These are phyloP conservation scores for Aphelocoma coerulescens DNA, from an alignment of 2,113 vertebrate genomes.

Conservation along the genomic window DNA sequence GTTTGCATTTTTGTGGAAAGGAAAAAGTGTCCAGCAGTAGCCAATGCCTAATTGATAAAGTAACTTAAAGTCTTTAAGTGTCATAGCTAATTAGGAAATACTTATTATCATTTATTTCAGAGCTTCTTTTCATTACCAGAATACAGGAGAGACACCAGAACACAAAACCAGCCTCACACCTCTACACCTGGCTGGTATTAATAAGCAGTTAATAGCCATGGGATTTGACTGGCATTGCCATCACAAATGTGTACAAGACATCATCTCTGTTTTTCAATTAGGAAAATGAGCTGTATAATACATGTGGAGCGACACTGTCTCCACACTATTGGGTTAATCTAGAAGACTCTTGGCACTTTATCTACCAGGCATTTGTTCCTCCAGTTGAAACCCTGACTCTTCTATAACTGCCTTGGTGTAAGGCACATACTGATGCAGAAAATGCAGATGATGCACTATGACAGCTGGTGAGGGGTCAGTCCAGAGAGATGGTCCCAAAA, in stretches of 20 bases:
- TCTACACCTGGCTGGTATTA: background rate
- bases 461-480: too few relatives aligned
- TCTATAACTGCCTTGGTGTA: background rate
- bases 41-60: background rate
- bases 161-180: background rate
- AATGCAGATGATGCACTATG: background rate
- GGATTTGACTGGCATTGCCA: background rate
- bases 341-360: background rate
- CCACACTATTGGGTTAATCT: too few relatives aligned
- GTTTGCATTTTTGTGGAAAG: constrained; percentile 7
- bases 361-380: background rate
- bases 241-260: background rate
- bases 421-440: background rate
- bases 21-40: background rate
- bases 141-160: background rate
- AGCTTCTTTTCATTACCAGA: background rate
- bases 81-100: background rate
- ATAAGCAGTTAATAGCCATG: background rate
- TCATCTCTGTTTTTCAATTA: background rate
- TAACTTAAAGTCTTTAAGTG: background rate
- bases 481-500: too few relatives aligned
- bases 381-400: background rate
- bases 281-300: background rate
- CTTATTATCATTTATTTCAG: background rate
- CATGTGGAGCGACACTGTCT: rapidly evolving